phyloP scores from a whole-genome alignment of 2,888 invertebrate genomes.

The Eremobia ochroleuca region DNA sequence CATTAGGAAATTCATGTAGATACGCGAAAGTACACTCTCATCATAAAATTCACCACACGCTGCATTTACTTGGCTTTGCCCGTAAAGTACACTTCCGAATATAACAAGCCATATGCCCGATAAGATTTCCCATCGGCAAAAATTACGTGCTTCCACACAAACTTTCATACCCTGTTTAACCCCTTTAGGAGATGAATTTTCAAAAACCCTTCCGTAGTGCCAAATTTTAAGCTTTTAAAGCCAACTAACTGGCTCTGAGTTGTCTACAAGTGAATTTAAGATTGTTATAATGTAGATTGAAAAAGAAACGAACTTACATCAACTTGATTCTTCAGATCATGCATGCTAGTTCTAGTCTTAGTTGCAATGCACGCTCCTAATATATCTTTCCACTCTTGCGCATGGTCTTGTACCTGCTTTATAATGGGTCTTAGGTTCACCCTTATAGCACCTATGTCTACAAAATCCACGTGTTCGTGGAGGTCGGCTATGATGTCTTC shows the following conservation, averaged over 20 bases:
- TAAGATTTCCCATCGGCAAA: background rate
- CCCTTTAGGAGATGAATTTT: no score
- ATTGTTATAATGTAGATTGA: background rate
- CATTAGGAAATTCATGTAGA: no score
- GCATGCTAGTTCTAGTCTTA: conserved; percentile 93
- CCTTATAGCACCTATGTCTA: conserved; percentile 93
- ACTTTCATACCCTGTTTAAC: background rate
- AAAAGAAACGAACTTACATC: conserved; percentile 88
- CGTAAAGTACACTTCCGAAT: no score
- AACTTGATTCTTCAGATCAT: conserved; percentile 92
- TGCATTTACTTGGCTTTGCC: no score
- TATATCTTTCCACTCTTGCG: conserved; percentile 94
- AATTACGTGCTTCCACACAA: background rate
- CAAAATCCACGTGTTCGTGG: conserved; percentile 89
- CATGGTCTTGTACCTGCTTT: conserved; percentile 92
- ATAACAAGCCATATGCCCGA: background rate
- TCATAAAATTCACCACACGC: no score
- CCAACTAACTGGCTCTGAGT: no score
- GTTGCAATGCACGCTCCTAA: conserved; percentile 93
- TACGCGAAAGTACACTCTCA: no score
- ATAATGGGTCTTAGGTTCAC: conserved; percentile 94
- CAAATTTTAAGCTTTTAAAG: background rate
- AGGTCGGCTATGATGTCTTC: conserved; percentile 94
- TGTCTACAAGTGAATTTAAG: background rate
- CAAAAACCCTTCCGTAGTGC: background rate